These are phyloP conservation scores for Arenicola marina DNA, from an alignment of 2,888 invertebrate species.

Conservation along the genomic window DNA sequence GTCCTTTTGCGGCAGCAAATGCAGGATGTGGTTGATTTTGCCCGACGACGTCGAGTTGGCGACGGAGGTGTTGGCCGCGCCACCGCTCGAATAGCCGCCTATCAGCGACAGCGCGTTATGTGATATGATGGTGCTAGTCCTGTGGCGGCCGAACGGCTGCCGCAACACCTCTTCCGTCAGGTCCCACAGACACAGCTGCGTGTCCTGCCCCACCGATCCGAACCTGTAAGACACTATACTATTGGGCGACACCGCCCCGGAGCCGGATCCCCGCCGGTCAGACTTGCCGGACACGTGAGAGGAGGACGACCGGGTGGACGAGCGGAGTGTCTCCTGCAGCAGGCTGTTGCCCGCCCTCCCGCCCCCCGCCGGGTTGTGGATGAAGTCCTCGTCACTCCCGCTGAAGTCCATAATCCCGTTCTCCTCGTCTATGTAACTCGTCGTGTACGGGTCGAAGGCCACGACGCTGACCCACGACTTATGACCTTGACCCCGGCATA, in stretches of 20 bases:
- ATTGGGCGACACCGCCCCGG: constrained; percentile 14
- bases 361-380: constrained; percentile 10
- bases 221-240: constrained; percentile 74
- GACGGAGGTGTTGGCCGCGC: not conserved
- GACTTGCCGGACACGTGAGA: constrained; percentile 16
- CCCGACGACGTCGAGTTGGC: not conserved
- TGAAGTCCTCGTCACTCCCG: constrained; percentile 53
- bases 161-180: constrained; percentile 91
- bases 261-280: not conserved
- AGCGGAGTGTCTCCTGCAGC: constrained; percentile 26
- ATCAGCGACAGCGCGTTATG: not conserved
- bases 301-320: constrained; percentile 24
- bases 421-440: constrained; percentile 67
- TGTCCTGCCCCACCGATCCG: constrained; percentile 97
- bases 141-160: constrained; percentile 67
- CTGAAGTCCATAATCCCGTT: constrained; percentile 62
- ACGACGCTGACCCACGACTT: constrained; percentile 98
- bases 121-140: constrained; percentile 55
- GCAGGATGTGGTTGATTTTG: not conserved
- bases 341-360: constrained; percentile 1
- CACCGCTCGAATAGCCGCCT: not conserved
- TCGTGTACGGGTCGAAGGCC: constrained; percentile 71
- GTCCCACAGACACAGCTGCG: constrained; percentile 97
- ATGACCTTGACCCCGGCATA: constrained; percentile 97
- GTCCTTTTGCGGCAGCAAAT: not conserved